Evolutionary conservation across 2,113 vertebrate species (phyloP).

Genomic region (Polyodon spathula): DNA sequence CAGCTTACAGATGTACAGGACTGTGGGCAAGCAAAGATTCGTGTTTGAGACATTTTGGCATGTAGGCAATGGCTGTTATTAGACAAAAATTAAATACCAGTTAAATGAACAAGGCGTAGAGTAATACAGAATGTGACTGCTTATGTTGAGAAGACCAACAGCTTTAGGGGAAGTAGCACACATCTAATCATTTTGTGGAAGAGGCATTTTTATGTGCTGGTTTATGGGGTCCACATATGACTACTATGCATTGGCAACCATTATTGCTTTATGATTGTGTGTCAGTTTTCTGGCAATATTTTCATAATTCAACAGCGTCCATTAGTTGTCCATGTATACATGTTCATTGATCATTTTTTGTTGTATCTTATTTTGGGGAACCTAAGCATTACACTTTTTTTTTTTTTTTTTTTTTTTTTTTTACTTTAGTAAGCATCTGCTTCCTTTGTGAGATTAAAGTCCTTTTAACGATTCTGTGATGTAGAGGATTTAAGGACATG

Average conservation of each 20-base stretch:
- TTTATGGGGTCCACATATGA: no score
- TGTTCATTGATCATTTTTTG: not conserved
- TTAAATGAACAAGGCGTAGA: not conserved
- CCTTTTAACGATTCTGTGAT: slow-evolving; percentile 28
- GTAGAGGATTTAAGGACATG: slow-evolving; percentile 49
- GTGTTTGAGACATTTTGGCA: slow-evolving; percentile 14
- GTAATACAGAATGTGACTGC: not conserved
- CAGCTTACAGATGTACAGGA: slow-evolving; percentile 38
- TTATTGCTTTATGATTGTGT: no score
- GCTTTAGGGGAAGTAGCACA: no score
- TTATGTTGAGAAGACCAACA: not conserved
- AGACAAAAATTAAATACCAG: not conserved
- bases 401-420: not conserved
- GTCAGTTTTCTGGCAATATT: no score
- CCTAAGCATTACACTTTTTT: not conserved
- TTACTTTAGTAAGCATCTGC: slow-evolving; percentile 38
- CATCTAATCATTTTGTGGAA: no score
- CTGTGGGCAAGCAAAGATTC: slow-evolving; percentile 23
- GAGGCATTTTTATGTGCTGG: no score
- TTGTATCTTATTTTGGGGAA: not conserved
- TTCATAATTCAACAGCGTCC: no score
- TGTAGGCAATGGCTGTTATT: slow-evolving; percentile 10
- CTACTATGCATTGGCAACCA: no score
- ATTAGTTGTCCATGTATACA: no score
- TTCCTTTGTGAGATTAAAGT: slow-evolving; percentile 38